phyloP scores from a whole-genome alignment of 2,888 invertebrate genomes.

The Gerris lacustris region DNA sequence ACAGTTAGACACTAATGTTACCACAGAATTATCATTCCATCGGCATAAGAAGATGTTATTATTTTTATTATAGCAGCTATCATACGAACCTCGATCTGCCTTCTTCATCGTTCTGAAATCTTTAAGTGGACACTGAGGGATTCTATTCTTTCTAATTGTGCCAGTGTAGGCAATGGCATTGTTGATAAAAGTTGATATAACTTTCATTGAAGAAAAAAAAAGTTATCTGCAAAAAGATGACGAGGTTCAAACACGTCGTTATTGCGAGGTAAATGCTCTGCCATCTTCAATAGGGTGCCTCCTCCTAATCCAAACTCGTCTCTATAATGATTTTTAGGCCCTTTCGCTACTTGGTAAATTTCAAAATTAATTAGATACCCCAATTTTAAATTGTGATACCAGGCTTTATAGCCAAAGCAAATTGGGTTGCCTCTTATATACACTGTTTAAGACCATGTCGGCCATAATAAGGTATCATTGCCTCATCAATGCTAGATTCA shows the following conservation, averaged over 20 bases:
- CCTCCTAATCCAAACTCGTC: not conserved
- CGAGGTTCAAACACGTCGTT: not conserved
- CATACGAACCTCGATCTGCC: conserved; percentile 1
- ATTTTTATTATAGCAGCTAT: not conserved
- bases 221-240: not conserved
- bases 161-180: not conserved
- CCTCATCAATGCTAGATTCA: too few species aligned
- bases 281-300: not conserved
- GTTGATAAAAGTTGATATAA: not conserved
- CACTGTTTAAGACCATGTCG: too few species aligned
- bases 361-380: not conserved
- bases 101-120: conserved; percentile 5
- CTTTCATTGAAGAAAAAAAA: not conserved
- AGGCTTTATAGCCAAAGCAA: not conserved
- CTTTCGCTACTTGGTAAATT: not conserved
- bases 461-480: too few species aligned
- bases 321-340: not conserved
- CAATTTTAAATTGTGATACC: not conserved
- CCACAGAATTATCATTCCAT: conserved; percentile 4
- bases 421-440: too few species aligned
- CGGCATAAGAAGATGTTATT: not conserved
- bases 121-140: not conserved
- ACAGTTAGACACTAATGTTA: conserved; percentile 2
- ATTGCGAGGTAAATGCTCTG: not conserved
- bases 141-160: not conserved